These are phyloP conservation scores for Aporrectodea caliginosa DNA, from an alignment of 1,140 invertebrate species.

Conservation along the genomic window DNA sequence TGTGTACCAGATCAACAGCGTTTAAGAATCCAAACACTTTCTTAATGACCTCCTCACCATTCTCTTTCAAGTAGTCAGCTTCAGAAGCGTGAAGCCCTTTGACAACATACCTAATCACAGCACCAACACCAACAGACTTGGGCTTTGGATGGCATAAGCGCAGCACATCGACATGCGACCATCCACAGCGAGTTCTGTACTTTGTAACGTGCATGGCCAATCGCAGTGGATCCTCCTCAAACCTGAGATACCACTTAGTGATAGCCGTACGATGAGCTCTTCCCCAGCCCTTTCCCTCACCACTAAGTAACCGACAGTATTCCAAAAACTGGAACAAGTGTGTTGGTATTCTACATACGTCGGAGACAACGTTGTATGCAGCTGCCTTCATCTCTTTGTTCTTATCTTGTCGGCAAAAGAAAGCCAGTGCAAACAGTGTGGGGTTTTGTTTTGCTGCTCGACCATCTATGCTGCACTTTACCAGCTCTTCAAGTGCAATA, in stretches of 20 bases:
- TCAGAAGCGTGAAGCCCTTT: conserved; percentile 57
- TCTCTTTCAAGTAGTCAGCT: conserved; percentile 45
- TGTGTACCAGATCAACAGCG: conserved; percentile 61
- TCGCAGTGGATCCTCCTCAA: conserved; percentile 57
- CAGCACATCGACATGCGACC: conserved; percentile 67
- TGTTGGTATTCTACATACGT: conserved; percentile 55
- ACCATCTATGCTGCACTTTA: conserved; percentile 43
- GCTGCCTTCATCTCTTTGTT: conserved; percentile 40
- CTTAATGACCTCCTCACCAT: conserved; percentile 35
- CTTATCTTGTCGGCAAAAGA: conserved; percentile 44
- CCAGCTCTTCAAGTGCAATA: conserved; percentile 39
- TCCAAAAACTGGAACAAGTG: conserved; percentile 54
- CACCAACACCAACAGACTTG: conserved; percentile 35
- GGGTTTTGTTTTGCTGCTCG: conserved; percentile 49
- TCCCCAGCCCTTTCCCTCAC: conserved; percentile 59
- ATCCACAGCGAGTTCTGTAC: conserved; percentile 63
- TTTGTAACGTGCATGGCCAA: conserved; percentile 64
- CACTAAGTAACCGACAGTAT: conserved; percentile 35
- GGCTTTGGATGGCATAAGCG: conserved; percentile 63
- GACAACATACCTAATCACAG: conserved; percentile 39
- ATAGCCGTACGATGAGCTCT: conserved; percentile 63
- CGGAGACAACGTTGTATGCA: conserved; percentile 37
- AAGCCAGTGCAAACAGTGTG: conserved; percentile 49
- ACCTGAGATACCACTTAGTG: conserved; percentile 60
- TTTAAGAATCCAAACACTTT: conserved; percentile 61